Evolutionary conservation across 2,797 vertebrate genomes (phyloP).

Genomic region (Scomberomorus guttatus): DNA sequence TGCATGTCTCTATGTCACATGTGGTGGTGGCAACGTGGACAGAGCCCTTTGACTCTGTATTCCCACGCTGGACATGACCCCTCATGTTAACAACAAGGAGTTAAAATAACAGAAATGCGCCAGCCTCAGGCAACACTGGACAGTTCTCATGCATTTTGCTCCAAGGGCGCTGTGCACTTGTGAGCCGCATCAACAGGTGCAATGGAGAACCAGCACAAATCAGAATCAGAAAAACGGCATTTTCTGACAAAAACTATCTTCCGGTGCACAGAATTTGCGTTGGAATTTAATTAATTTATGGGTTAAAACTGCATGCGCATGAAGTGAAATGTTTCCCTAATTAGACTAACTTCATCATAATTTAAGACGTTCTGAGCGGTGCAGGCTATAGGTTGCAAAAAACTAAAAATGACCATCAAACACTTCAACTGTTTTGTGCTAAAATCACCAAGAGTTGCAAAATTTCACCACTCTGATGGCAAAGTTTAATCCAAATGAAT

Average conservation of each 20-base stretch:
- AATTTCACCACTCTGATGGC: not conserved
- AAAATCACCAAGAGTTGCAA: not conserved
- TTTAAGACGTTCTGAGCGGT: not conserved
- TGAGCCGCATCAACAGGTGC: constrained; percentile 70
- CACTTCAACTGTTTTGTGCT: too few species aligned
- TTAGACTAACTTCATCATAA: not conserved
- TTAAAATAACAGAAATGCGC: constrained; percentile 73
- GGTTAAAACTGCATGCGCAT: not conserved
- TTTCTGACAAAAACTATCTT: not conserved
- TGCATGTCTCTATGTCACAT: constrained; percentile 41
- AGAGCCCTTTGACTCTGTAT: constrained; percentile 47
- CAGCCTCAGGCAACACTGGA: constrained; percentile 30
- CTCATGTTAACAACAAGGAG: constrained; percentile 57
- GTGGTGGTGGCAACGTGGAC: constrained; percentile 34
- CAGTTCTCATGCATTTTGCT: constrained; percentile 38
- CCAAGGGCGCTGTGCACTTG: constrained; percentile 21
- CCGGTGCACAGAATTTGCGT: not conserved
- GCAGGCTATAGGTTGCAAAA: too few species aligned
- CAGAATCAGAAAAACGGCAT: not conserved
- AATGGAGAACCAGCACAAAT: constrained; percentile 1
- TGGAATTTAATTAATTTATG: not conserved
- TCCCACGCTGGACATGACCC: constrained; percentile 76
- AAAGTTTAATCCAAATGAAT: not conserved
- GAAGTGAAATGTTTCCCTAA: not conserved
- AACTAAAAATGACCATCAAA: not conserved